A percentile compares a stretch with the other conserved stretches of the same genome.
Conservation (phyloP, 1,140 invertebrate species). For the Propsilocerus akamusi region DNA sequence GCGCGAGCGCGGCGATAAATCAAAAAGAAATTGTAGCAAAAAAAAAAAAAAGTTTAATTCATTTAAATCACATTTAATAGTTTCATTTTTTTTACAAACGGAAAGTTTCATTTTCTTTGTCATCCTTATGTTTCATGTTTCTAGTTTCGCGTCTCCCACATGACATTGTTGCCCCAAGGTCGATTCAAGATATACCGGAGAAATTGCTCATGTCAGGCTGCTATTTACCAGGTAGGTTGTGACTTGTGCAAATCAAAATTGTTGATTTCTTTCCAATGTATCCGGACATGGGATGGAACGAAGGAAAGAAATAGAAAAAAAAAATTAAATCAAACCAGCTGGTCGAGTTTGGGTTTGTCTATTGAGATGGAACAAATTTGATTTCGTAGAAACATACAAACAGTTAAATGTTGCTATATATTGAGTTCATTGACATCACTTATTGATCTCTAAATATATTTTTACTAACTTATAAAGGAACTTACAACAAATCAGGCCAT, state of each 20-base stretch:
- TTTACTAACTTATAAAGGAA: constrained; percentile 22
- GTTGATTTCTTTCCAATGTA: background rate
- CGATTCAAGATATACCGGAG: constrained; percentile 31
- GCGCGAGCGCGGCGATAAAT: background rate
- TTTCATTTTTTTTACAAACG: constrained; percentile 7
- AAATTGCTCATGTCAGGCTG: constrained; percentile 32
- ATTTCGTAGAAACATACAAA: constrained; percentile 19
- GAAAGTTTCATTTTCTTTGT: constrained; percentile 1
- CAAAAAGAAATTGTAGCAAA: background rate
- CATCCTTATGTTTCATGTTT: background rate
- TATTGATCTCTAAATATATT: no score
- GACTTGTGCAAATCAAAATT: no score
- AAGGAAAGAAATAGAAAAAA: background rate
- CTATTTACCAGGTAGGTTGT: constrained; percentile 31
- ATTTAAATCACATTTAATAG: no score
- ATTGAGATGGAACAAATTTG: background rate
- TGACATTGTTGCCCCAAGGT: constrained; percentile 24
- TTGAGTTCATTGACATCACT: no score
- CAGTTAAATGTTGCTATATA: no score
- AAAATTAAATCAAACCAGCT: background rate
- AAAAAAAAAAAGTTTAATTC: background rate
- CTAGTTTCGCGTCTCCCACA: constrained; percentile 6
- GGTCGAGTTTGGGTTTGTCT: background rate
- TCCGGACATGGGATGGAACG: background rate
- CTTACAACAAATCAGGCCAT: constrained; percentile 25